Evolutionary conservation across 1,140 invertebrate genomes (phyloP).

Genomic region (Drosophila kikkawai): DNA sequence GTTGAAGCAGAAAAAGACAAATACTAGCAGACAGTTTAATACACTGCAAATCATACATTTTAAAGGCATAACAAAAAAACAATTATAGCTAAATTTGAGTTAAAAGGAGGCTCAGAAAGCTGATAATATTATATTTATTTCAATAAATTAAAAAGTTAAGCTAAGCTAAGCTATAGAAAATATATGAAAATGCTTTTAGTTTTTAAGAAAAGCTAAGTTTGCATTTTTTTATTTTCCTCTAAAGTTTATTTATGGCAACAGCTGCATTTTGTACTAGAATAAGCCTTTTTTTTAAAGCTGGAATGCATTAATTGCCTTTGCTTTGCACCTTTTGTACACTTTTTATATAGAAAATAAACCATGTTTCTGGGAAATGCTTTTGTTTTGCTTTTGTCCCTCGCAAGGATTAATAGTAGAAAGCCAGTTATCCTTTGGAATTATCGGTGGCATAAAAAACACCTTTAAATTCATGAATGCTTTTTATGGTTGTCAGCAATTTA

Average conservation of each 20-base stretch:
- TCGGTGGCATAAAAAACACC: neutral
- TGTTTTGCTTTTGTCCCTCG: neutral
- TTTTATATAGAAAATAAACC: neutral
- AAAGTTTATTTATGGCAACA: slow-evolving; percentile 1
- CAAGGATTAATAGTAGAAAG: neutral
- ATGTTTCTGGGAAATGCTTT: neutral
- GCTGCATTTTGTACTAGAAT: neutral
- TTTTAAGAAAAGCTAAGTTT: neutral
- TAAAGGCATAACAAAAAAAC: neutral
- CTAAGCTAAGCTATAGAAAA: neutral
- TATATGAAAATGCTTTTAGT: neutral
- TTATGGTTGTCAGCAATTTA: slow-evolving; percentile 5
- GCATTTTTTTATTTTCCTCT: neutral
- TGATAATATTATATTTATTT: neutral
- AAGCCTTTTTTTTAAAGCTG: neutral
- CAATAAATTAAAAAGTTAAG: neutral
- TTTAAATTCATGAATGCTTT: neutral
- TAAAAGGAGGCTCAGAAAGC: no score
- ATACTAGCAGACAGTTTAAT: slow-evolving; percentile 14
- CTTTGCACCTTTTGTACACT: neutral
- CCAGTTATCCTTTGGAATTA: neutral
- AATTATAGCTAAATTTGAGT: neutral
- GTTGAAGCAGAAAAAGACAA: slow-evolving; percentile 19
- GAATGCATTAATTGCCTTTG: neutral
- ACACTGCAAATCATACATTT: slow-evolving; percentile 8